Base-by-base conservation (phyloP, 1,140 invertebrate species). In the Tachypleus tridentatus region DNA sequence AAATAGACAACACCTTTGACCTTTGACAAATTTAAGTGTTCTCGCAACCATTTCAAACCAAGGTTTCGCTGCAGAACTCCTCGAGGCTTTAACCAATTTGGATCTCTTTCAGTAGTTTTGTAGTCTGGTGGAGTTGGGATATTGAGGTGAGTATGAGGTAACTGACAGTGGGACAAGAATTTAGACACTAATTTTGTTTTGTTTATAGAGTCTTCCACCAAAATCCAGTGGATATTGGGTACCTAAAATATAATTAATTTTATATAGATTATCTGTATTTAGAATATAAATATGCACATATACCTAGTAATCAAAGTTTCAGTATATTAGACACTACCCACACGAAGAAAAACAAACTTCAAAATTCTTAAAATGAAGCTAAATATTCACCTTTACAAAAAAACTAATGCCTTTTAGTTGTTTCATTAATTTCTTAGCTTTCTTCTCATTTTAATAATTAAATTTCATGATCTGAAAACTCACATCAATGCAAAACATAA, bases 1-100 rank as follows among this genome's bases (percentile, higher is more conserved):
- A 99, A 99, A 79, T 91, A 99, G 0, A 99, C 85, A 57, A 97
- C 85, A 3, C 91, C 91, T 73, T 81, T 80, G 70, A 84, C 81
- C 62, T 80, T 77, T 29, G 79, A 77, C 0, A 76, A 65, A 76
- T 67, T 68, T 50, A 75, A 64, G 69, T 93, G 87, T 49, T 83
- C 78, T 62, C 92, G 79, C 4, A 99, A 77, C 92, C 95, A 99
- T 50, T 83, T 79, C 5, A 99, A 75, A 4, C 86, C 97, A 8
- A 84, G 78, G 79, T 99, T 99, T 69, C 97, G 82, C 78, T 99
- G 97, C 66, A 89, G 84, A 0, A 98, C 93, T 10, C 97, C 97
- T 71, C 94, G 81, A 0, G 96, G 95, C 77, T 96, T 89, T 56
- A 85, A 84, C 91, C 91, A 97, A 72, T 86, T 85, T 49, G 87